These are phyloP conservation scores for Archocentrus centrarchus DNA, from an alignment of 2,113 vertebrate genomes.

Conservation along the genomic window DNA sequence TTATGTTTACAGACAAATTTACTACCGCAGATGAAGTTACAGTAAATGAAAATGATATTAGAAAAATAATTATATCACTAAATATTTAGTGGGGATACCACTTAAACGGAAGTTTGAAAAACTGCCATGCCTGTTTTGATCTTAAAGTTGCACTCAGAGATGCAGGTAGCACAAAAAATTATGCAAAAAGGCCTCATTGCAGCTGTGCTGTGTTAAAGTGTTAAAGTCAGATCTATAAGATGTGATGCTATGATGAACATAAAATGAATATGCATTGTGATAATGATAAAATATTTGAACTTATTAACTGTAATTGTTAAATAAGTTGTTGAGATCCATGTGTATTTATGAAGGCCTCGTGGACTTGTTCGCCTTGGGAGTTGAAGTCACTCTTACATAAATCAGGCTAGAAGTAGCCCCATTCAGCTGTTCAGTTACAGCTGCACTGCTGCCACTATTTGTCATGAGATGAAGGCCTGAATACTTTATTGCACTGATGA, in stretches of 20 bases:
- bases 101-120: background rate
- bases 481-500: slow-evolving; percentile 48
- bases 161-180: too few species aligned
- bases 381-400: slow-evolving; percentile 34
- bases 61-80: background rate
- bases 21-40: background rate
- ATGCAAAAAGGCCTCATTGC: background rate
- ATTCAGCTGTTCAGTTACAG: background rate
- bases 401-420: background rate
- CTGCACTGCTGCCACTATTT: background rate
- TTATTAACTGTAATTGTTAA: background rate
- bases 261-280: too few species aligned
- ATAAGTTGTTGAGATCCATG: background rate
- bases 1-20: background rate
- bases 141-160: background rate
- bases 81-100: background rate
- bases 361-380: slow-evolving; percentile 18
- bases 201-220: background rate
- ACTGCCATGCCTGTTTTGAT: background rate
- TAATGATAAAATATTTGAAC: background rate
- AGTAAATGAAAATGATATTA: background rate
- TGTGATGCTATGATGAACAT: too few species aligned
- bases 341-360: background rate
- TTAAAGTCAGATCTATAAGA: background rate
- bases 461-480: background rate